Evolutionary conservation across 2,888 invertebrate species (phyloP).

Genomic region (Chironomus tentans): DNA sequence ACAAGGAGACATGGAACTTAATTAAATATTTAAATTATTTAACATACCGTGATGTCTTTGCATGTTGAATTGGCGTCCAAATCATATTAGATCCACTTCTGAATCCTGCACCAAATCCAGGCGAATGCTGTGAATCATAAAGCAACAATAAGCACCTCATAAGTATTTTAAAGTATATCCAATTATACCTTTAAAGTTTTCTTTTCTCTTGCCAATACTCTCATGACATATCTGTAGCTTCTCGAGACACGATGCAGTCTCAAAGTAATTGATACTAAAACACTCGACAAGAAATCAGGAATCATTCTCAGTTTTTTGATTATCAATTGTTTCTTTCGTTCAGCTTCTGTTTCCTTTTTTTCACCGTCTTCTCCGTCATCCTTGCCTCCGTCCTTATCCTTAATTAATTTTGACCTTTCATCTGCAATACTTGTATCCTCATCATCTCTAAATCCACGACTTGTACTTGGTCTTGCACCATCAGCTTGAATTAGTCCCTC

Average conservation of each 20-base stretch:
- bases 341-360: conserved; percentile 29
- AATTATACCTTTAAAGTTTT: conserved; percentile 65
- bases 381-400: conserved; percentile 28
- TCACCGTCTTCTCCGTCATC: conserved; percentile 33
- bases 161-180: conserved; percentile 24
- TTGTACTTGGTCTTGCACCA: conserved; percentile 28
- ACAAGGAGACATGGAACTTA: not conserved
- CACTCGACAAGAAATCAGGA: conserved; percentile 34
- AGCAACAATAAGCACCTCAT: not conserved
- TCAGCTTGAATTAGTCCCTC: conserved; percentile 26
- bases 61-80: conserved; percentile 30
- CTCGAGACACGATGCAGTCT: conserved; percentile 79
- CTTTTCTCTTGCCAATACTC: conserved; percentile 81
- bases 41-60: conserved; percentile 12
- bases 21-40: not conserved
- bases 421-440: conserved; percentile 7
- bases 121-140: conserved; percentile 1
- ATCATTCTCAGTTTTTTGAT: conserved; percentile 21
- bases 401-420: conserved; percentile 16
- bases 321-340: conserved; percentile 29
- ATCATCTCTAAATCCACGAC: conserved; percentile 21
- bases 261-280: conserved; percentile 68
- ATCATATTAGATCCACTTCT: conserved; percentile 34
- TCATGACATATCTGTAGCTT: conserved; percentile 91
- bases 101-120: conserved; percentile 34